Percentiles rank a stretch among this genome's conserved stretches.
phyloP scores from a whole-genome alignment of 1,140 invertebrate species.

The Drosophila murphyi region DNA sequence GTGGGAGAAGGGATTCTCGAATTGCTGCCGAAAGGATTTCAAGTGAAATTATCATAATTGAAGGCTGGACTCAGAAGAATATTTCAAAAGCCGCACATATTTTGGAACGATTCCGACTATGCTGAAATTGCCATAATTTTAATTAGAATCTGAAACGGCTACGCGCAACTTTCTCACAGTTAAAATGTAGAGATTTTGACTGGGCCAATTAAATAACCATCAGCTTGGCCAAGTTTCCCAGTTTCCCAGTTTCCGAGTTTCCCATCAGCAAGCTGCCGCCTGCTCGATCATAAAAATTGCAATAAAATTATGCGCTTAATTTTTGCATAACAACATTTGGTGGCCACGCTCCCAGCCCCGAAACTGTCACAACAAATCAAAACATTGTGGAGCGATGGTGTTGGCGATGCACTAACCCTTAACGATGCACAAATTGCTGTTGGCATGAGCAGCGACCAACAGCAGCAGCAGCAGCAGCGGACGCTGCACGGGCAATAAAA shows the following conservation, averaged over 20 bases:
- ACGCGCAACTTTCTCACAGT: conserved; percentile 56
- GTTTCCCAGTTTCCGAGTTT: neutral
- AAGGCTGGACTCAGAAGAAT: conserved; percentile 24
- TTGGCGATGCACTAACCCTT: conserved; percentile 64
- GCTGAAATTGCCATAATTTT: conserved; percentile 55
- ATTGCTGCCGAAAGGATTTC: conserved; percentile 53
- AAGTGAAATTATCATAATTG: conserved; percentile 76
- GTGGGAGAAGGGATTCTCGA: conserved; percentile 10
- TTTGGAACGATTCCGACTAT: conserved; percentile 32
- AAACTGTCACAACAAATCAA: conserved; percentile 81
- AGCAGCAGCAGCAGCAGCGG: conserved; percentile 15
- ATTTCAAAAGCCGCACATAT: conserved; percentile 6
- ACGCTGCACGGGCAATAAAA: conserved; percentile 71
- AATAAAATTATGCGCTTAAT: conserved; percentile 84
- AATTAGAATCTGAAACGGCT: conserved; percentile 34
- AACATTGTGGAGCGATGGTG: conserved; percentile 44
- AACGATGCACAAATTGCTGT: conserved; percentile 73
- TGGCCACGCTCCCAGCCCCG: conserved; percentile 22
- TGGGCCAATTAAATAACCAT: conserved; percentile 73
- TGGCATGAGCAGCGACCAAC: conserved; percentile 9
- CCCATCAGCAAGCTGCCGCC: neutral
- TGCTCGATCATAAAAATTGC: conserved; percentile 79
- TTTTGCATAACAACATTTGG: conserved; percentile 84
- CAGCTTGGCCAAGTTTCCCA: conserved; percentile 47
- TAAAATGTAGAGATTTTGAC: neutral